Evolutionary conservation across 2,888 invertebrate genomes (phyloP), one percentile per base, ranked within the genome.

Genomic region (Subacronicta megacephala): DNA sequence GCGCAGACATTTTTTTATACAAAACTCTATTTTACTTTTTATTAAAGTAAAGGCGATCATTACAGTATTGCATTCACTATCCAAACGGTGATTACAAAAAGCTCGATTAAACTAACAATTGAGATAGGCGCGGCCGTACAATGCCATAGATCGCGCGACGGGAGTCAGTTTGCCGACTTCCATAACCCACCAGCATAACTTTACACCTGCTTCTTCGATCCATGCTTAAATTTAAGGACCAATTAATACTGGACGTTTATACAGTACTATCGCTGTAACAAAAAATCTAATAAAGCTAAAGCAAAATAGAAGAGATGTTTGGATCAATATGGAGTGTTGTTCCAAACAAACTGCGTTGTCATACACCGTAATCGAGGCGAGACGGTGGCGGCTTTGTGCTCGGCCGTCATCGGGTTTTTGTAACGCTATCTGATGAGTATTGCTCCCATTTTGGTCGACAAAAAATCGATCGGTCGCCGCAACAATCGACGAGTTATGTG

Each of bases 301-400:
- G 65, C 86, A 88, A 92, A 93, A 92, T 90, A 90, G 85, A 91
- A 58, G 83, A 90, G 87, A 88, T 87, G 89, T 90, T 90, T 90
- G 93, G 93, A 93, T 93, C 93, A 93, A 93, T 94, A 94, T 94
- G 93, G 93, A 84, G 91, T 88, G 92, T 90, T 90, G 90, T 90
- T 88, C 87, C 73, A 77, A 82, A 79, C 85, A 92, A 93, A 93
- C 84, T 90, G 94, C 94, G 88, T 90, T 90, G 94, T 93, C 94
- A 94, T 93, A 93, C 90, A 87, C 88, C 87, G 91, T 93, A 94
- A 93, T 94, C 92, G 92, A 94, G 85, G 89, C 84, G 84, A 81
- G 88, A 87, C 90, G 90, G 90, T 91, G 92, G 93, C 92, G 90
- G 87, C 92, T 92, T 94, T 94, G 93, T 78, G 79, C 26, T 76